Base-by-base conservation (phyloP, 2,113 vertebrate species). In the Agapornis roseicollis region DNA sequence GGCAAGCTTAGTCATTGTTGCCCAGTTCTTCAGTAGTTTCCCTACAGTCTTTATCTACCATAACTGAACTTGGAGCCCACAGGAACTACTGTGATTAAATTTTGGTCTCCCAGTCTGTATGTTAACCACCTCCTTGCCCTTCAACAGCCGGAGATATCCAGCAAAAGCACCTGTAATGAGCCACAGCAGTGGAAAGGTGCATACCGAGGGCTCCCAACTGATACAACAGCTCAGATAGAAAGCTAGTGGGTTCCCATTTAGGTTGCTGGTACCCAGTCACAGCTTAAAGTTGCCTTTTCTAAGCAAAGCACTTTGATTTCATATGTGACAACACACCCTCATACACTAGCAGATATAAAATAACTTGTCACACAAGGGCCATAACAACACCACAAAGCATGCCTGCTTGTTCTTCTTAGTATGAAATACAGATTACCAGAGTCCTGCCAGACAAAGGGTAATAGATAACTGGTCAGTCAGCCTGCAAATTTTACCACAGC, bases 71-170 rank as follows among this genome's bases (percentile, higher is more conserved):
- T 65, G 29, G 13, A 80, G 63, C 9, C 29, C 12, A 6, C 25
- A 22, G 44, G 35, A 77, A 22, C 25, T 80, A 28, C 14, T 69
- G 22, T 56, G 41, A 33, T 69, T 85, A 44, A 52, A 22, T 89
- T 69, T 3, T 42, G 27, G 15, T 78, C 15, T n/a, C n/a, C 9
- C 0, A 1, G n/a, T 29, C 15, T 10, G 9, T 28, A 19, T 4
- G 17, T 63, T 88, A 83, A 49, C 28, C 42, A 46, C 8, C 14
- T 3, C 1, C 16, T 55, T 52, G 17, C n/a, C 49, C 28, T 84
- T 81, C 1, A 2, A 28, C 69, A 83, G 24, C 16, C 9, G 13
- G 42, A 49, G 28, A 9, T 27, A 7, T 46, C 37, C 61, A 29
- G 13, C 17, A 66, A 81, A 90, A 9, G 20, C 11, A 37, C 31